Conservation (phyloP, 1,140 invertebrate genomes). For the Amphibalanus amphitrite region DNA sequence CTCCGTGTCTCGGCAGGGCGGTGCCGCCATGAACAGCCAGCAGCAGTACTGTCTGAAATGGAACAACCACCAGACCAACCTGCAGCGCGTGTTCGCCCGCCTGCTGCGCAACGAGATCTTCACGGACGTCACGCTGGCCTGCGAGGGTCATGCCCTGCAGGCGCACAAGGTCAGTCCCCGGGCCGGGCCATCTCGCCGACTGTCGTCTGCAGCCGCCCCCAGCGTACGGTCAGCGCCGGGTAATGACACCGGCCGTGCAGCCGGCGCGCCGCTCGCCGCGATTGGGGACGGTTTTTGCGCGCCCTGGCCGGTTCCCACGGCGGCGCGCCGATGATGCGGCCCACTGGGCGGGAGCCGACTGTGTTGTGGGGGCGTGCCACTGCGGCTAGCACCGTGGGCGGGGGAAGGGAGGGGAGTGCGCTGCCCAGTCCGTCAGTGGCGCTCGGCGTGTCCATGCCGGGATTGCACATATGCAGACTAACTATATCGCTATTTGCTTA, state of each 20-base stretch:
- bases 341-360: background rate
- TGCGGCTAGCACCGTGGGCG: too few relatives aligned
- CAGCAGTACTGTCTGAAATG: slow-evolving; percentile 79
- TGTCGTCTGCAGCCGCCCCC: background rate
- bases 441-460: too few relatives aligned
- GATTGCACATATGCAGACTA: too few relatives aligned
- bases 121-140: slow-evolving; percentile 70
- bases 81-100: slow-evolving; percentile 65
- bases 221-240: background rate
- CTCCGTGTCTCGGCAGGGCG: background rate
- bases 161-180: slow-evolving; percentile 17
- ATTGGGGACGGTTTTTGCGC: background rate
- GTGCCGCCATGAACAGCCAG: slow-evolving; percentile 18
- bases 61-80: slow-evolving; percentile 78
- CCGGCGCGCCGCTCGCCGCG: too few relatives aligned
- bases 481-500: too few relatives aligned
- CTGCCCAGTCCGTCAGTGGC: too few relatives aligned
- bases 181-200: too few relatives aligned
- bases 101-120: slow-evolving; percentile 66
- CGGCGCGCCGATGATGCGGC: background rate
- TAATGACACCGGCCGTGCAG: background rate
- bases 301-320: background rate
- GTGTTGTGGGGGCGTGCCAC: too few relatives aligned
- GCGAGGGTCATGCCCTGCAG: slow-evolving; percentile 33
- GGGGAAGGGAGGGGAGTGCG: too few relatives aligned